These are phyloP conservation scores for Aurelia aurita DNA, from an alignment of 30 jellyfish, hydroid and myxozoan genomes.

Conservation along the genomic window DNA sequence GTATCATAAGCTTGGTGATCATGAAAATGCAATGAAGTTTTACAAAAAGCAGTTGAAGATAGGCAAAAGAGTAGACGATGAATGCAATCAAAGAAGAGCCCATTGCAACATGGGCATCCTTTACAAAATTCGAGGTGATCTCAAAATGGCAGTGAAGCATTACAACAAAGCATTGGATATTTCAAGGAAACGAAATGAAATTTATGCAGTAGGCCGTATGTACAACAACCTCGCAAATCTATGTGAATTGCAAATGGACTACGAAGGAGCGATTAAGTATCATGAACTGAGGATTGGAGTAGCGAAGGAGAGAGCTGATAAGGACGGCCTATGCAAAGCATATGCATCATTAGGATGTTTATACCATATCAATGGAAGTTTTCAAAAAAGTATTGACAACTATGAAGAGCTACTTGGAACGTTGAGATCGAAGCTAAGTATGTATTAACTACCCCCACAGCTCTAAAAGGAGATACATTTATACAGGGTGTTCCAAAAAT, in stretches of 20 bases:
- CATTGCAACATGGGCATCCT: conserved; percentile 87
- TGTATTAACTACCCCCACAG: too few species aligned
- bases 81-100: conserved; percentile 73
- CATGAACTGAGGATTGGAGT: conserved; percentile 70
- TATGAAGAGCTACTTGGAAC: conserved; percentile 64
- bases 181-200: conserved; percentile 78
- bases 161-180: conserved; percentile 78
- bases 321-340: conserved; percentile 80
- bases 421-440: conserved; percentile 70
- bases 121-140: conserved; percentile 76
- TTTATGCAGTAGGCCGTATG: conserved; percentile 74
- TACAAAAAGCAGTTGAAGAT: conserved; percentile 69
- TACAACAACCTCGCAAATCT: conserved; percentile 89
- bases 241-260: conserved; percentile 82
- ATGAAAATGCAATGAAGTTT: conserved; percentile 65
- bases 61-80: conserved; percentile 76
- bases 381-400: conserved; percentile 65
- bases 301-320: conserved; percentile 78
- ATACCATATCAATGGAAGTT: conserved; percentile 62
- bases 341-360: conserved; percentile 83
- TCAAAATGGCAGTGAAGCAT: conserved; percentile 65
- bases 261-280: conserved; percentile 79
- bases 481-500: too few species aligned
- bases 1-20: conserved; percentile 74
- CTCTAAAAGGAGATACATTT: too few species aligned